Evolutionary conservation across 2,888 invertebrate species (phyloP).

Genomic region (Apamea sordens): DNA sequence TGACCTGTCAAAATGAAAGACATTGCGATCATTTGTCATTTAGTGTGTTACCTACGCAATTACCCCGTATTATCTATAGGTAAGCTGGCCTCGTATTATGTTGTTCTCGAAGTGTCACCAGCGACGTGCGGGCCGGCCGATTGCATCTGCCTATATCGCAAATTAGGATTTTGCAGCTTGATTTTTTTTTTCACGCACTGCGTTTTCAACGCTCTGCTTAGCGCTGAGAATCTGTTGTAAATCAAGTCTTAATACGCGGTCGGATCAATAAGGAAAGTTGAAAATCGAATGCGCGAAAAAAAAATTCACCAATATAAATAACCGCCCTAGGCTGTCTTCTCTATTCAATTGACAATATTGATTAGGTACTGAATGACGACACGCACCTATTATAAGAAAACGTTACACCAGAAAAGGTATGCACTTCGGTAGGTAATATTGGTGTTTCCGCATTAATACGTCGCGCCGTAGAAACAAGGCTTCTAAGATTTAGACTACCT

Average conservation of each 20-base stretch:
- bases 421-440: not conserved
- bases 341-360: not conserved
- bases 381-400: not conserved
- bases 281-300: not conserved
- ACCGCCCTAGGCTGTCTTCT: not conserved
- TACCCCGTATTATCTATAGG: not conserved
- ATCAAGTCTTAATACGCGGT: not conserved
- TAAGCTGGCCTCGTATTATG: not conserved
- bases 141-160: not conserved
- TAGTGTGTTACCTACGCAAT: not conserved
- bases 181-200: not conserved
- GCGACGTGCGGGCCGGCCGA: not conserved
- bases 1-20: not conserved
- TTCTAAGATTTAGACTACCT: not conserved
- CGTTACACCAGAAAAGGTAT: not conserved
- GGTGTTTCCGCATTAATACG: not conserved
- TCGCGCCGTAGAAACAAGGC: not conserved
- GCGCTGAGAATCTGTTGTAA: not conserved
- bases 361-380: not conserved
- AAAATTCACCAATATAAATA: too few relatives aligned
- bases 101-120: not conserved
- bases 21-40: not conserved
- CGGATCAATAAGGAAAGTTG: not conserved
- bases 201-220: not conserved
- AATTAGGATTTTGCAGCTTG: not conserved